phyloP scores from a whole-genome alignment of 2,888 invertebrate genomes.

The Aquatica leii region DNA sequence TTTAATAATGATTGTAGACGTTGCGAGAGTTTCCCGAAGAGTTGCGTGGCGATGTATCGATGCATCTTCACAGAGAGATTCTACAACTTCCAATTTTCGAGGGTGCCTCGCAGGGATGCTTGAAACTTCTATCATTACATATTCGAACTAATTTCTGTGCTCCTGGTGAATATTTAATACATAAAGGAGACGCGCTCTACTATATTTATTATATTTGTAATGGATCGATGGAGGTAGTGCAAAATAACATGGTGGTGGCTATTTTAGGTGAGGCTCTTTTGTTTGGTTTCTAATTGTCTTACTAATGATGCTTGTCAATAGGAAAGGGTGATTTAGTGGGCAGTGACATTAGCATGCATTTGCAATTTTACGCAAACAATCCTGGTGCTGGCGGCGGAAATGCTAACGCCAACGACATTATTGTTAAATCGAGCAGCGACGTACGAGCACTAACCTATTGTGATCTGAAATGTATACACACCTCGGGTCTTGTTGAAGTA shows the following conservation, averaged over 20 bases:
- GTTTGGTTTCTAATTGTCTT: constrained; percentile 37
- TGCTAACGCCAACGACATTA: constrained; percentile 73
- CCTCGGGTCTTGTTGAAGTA: constrained; percentile 89
- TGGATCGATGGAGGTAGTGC: constrained; percentile 97
- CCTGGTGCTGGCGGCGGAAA: constrained; percentile 63
- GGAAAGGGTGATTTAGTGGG: constrained; percentile 97
- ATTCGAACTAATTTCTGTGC: constrained; percentile 96
- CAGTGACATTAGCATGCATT: constrained; percentile 86
- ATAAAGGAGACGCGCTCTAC: constrained; percentile 92
- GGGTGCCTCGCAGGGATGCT: constrained; percentile 92
- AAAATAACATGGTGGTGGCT: constrained; percentile 95
- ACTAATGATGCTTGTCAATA: no score
- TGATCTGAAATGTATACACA: constrained; percentile 93
- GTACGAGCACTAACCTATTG: constrained; percentile 95
- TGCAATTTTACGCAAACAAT: constrained; percentile 71
- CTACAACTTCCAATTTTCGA: constrained; percentile 94
- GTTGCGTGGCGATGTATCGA: constrained; percentile 91
- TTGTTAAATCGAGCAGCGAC: constrained; percentile 93
- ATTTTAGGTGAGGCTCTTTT: constrained; percentile 84
- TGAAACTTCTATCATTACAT: constrained; percentile 90
- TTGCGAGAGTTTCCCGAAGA: constrained; percentile 97
- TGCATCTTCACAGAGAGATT: constrained; percentile 95
- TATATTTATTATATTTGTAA: constrained; percentile 96
- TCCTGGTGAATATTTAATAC: constrained; percentile 93
- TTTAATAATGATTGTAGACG: constrained; percentile 74